Evolutionary conservation across 2,888 invertebrate genomes (phyloP).

Genomic region (Mimachlamys varia): DNA sequence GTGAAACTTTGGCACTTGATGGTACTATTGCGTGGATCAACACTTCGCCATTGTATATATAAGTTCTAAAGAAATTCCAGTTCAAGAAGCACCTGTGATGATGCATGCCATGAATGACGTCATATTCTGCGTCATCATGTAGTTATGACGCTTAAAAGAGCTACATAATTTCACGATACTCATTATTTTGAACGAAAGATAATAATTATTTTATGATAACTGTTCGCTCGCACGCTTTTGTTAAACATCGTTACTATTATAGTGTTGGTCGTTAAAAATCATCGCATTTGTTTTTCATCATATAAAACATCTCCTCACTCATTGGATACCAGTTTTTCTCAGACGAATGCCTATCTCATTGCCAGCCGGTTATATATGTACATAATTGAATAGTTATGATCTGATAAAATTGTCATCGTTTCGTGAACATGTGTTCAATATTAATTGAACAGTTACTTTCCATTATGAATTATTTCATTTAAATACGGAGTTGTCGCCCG

Average conservation of each 20-base stretch:
- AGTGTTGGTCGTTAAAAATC: not conserved
- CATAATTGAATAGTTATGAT: constrained; percentile 27
- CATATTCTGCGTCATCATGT: not conserved
- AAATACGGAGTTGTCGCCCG: not conserved
- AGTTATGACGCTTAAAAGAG: not conserved
- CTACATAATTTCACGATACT: constrained; percentile 10
- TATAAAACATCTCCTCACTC: not conserved
- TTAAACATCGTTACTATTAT: not conserved
- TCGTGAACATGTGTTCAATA: not conserved
- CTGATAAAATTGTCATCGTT: not conserved
- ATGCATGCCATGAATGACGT: constrained; percentile 27
- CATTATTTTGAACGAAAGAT: constrained; percentile 4
- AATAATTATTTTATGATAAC: not conserved
- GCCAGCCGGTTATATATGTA: not conserved
- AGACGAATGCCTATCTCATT: constrained; percentile 21
- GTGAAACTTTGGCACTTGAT: not conserved
- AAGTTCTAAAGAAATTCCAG: not conserved
- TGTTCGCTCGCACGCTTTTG: not conserved
- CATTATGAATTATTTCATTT: not conserved
- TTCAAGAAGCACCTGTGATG: constrained; percentile 28
- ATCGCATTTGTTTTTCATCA: constrained; percentile 32
- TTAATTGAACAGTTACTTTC: not conserved
- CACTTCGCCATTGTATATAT: not conserved
- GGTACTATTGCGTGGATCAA: not conserved
- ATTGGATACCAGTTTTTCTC: not conserved